Base-by-base conservation (phyloP, 2,113 vertebrate genomes). In the Coptodon bakossiorum region DNA sequence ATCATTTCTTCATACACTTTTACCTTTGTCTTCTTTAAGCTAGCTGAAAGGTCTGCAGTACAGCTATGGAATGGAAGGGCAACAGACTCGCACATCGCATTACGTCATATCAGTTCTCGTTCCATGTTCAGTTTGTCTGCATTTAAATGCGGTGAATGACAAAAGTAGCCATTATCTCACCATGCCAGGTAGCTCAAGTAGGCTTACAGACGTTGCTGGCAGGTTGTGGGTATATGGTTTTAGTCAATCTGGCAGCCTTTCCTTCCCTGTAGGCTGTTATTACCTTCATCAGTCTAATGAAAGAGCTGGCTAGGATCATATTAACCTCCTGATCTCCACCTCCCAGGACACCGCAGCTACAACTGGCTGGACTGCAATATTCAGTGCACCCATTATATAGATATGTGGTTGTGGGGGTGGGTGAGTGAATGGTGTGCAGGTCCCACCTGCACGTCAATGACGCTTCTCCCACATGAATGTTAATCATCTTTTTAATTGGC, bases 401-500 rank as follows among this genome's bases (percentile, higher is more conserved):
- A 11, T 87, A 57, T 29, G 5, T 88, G 57, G 83, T 19, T 71
- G 61, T 48, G 40, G 3, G 38, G 61, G 84, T 48, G 31, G 27
- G 82, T 48, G 81, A 50, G 29, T 40, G 61, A 81, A 76, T 82
- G 56, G 85, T 56, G 68, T 83, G 86, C 63, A 83, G 54, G 53
- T 52, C 88, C 91, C 89, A 92, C 89, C 89, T 84, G 85, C 89
- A 90, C 56, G 52, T 85, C 84, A 83, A 85, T 86, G 13, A 81
- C 9, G 82, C 61, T 90, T 91, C 91, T 95, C 93, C 93, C 93
- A 90, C 90, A 90, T 91, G 95, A 92, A 93, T 95, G 93, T 94
- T 96, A 94, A 95, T 95, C 94, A 95, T 94, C 93, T 92, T 94
- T 93, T 94, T 96, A 96, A 96, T 94, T 95, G 93, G 86, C 93